Percentiles rank a stretch among this genome's conserved stretches.
phyloP scores from a whole-genome alignment of 1,140 invertebrate species.

The Drosophila rhopaloa region DNA sequence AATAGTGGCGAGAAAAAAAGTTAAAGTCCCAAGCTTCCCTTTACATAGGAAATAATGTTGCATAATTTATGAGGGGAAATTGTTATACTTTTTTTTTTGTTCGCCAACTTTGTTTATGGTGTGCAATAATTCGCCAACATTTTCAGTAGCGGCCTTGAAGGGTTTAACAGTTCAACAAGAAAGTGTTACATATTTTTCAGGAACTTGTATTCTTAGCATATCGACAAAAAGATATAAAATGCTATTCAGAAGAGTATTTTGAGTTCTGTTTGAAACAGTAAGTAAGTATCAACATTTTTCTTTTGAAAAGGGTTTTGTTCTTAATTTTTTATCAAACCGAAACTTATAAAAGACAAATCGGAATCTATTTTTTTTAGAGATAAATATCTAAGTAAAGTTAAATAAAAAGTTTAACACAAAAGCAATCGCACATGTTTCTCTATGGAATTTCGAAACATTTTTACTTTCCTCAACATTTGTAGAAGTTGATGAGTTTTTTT shows the following conservation, averaged over 20 bases:
- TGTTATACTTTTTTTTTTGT: constrained; percentile 58
- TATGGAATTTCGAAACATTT: neutral
- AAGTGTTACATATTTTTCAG: neutral
- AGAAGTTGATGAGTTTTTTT: constrained; percentile 1
- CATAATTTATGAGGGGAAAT: constrained; percentile 81
- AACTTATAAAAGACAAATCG: too few species aligned
- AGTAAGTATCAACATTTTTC: too few species aligned
- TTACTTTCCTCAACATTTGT: neutral
- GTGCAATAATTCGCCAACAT: constrained; percentile 5
- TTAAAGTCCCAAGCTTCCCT: constrained; percentile 38
- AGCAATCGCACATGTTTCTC: neutral
- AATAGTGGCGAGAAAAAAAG: constrained; percentile 24
- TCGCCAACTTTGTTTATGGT: constrained; percentile 11
- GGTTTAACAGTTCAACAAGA: neutral
- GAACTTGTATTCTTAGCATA: too few species aligned
- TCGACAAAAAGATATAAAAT: too few species aligned
- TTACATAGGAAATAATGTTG: constrained; percentile 77
- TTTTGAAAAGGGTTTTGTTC: too few species aligned
- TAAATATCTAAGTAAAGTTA: too few species aligned
- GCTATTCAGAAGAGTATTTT: too few species aligned
- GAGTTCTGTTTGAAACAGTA: too few species aligned
- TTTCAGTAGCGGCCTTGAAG: constrained; percentile 25
- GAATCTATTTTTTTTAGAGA: too few species aligned
- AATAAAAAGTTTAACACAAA: too few species aligned
- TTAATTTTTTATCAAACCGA: too few species aligned